phyloP scores from a whole-genome alignment of 1,140 invertebrate genomes.

The Calliphora vicina region DNA sequence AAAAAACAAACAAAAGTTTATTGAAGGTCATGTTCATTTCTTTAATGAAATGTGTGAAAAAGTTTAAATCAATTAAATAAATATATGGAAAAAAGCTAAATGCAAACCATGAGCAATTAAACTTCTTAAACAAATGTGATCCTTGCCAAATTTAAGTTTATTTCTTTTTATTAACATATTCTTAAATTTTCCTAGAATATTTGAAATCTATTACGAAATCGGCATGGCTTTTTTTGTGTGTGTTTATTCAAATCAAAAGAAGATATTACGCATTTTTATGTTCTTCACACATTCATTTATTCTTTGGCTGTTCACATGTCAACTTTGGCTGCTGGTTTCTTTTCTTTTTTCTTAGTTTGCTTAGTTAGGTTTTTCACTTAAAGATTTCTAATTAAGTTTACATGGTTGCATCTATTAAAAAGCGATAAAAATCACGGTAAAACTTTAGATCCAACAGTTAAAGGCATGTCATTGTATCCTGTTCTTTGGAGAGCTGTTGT shows the following conservation, averaged over 20 bases:
- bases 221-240: not conserved
- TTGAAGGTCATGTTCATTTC: too few relatives aligned
- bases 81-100: too few relatives aligned
- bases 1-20: too few relatives aligned
- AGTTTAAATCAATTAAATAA: too few relatives aligned
- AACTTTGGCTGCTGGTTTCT: not conserved
- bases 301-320: not conserved
- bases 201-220: too few relatives aligned
- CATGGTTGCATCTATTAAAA: constrained; percentile 7
- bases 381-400: constrained; percentile 6
- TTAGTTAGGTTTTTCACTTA: not conserved
- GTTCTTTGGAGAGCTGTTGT: not conserved
- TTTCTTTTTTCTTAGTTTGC: not conserved
- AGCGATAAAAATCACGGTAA: not conserved
- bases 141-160: not conserved
- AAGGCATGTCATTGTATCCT: not conserved
- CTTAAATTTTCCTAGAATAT: too few relatives aligned
- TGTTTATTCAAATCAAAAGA: not conserved
- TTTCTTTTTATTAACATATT: not conserved
- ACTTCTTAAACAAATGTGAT: too few relatives aligned
- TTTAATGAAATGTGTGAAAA: too few relatives aligned
- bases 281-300: not conserved
- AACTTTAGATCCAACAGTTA: not conserved
- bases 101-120: too few relatives aligned
- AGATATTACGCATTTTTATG: constrained; percentile 7